Base-by-base conservation (phyloP, 2,113 vertebrate species). In the Tympanuchus pallidicinctus region DNA sequence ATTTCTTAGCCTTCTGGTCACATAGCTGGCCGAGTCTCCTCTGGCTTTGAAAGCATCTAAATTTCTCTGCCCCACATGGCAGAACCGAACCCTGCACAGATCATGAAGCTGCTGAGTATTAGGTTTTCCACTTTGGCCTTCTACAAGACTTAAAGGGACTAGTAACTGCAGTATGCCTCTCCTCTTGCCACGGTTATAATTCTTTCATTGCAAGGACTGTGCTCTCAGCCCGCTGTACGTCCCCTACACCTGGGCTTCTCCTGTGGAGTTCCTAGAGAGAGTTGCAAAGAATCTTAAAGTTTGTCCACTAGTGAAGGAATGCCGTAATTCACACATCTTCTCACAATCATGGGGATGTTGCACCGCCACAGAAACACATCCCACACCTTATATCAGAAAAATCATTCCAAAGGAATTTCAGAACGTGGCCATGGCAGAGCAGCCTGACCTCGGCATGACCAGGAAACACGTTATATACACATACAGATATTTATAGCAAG, bases 401-500 rank as follows among this genome's bases (percentile, higher is more conserved):
- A 66, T 48, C 14, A 86, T 65, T 71, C 42, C 57, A 93, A 90
- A 93, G 38, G 25, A 83, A 90, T 92, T 93, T 86, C 52, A 84
- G 81, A 83, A 86, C 43, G 80, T 1, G 30, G 47, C 57, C 42
- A 94, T 7, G 77, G 88, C 47, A 94, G 42, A 94, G 52, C 82
- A 92, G 73, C 36, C 82, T 90, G 91, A 70, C 72, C 80, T 93
- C 67, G 17, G 77, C 19, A 90, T 0, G 27, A 84, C 77, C 88
- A 88, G 80, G 64, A 90, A 96, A 95, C 69, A 92, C 38, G n/a
- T 70, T 72, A 92, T 21, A 85, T 76, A 94, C 94, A 85, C 56
- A 92, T 45, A 88, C 72, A 91, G 63, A 94, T 85, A 95, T 96
- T 96, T 95, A 96, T 94, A 96, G 96, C 95, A 95, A 96, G 82